Base-by-base conservation (phyloP, 2,888 invertebrate species). In the Zaprionus lineosus region DNA sequence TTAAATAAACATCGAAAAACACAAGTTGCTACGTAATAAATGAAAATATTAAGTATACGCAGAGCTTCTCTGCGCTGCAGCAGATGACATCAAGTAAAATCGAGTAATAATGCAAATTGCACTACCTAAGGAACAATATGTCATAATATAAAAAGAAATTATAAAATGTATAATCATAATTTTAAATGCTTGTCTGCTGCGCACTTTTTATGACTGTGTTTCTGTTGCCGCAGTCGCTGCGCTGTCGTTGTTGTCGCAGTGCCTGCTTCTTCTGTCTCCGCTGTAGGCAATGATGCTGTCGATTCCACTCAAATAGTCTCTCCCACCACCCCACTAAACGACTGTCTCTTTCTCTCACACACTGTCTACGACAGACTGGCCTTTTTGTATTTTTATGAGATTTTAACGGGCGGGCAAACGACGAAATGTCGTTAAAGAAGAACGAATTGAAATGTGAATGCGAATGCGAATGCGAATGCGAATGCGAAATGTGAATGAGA, bases 1-100 rank as follows among this genome's bases (percentile, higher is more conserved):
- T 78, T 78, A 78, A 79, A 79, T 85, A 75, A 83, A 81, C 60
- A 64, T n/a, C n/a, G n/a, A n/a, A n/a, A n/a, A n/a, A n/a, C n/a
- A n/a, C n/a, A n/a, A n/a, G n/a, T n/a, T n/a, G n/a, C n/a, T n/a
- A n/a, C n/a, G n/a, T n/a, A 61, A 64, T 24, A 53, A 47, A 67
- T 9, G 44, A 56, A 74, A 69, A 58, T 52, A 57, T 33, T 53
- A 56, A 44, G 31, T 37, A n/a, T 24, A 19, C 19, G 5, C 24
- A 2, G 69, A n/a, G n/a, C n/a, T n/a, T n/a, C n/a, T n/a, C n/a
- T n/a, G 48, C 53, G 62, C 48, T 47, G 60, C 43, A 55, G 43
- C 67, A 72, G 44, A 52, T 51, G 66, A 67, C 47, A 71, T 16
- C n/a, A n/a, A 19, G 43, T 39, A 14, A 43, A 24, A 24, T 24